phyloP scores from a whole-genome alignment of 2,113 vertebrate species.

The Brachypodius melanocephalos region DNA sequence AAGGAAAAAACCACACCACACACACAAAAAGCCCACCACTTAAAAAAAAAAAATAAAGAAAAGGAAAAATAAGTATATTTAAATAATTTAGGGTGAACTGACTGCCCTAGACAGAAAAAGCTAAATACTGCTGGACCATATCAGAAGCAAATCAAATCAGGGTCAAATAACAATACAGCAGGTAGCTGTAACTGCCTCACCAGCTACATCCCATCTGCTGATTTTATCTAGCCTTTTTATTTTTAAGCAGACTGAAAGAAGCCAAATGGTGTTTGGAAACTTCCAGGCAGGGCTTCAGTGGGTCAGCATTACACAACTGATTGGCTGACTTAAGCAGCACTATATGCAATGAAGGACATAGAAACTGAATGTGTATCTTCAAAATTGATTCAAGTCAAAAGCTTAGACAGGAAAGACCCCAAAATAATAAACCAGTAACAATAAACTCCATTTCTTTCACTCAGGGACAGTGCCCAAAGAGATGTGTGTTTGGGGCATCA shows the following conservation, averaged over 20 bases:
- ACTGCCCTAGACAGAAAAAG: constrained; percentile 2
- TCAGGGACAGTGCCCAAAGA: background rate
- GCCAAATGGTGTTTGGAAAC: background rate
- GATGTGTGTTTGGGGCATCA: fast-evolving
- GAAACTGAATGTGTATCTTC: background rate
- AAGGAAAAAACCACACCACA: background rate
- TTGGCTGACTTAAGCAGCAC: background rate
- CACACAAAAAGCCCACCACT: background rate
- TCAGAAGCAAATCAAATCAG: background rate
- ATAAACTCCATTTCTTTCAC: background rate
- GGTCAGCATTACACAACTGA: background rate
- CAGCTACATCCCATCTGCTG: background rate
- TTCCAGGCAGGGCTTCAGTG: background rate
- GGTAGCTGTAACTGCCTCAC: background rate
- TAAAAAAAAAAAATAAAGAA: background rate
- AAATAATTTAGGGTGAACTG: background rate
- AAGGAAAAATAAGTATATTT: background rate
- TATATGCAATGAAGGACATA: background rate
- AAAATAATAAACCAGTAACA: background rate
- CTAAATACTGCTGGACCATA: background rate
- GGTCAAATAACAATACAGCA: background rate
- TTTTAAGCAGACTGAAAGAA: constrained; percentile 2
- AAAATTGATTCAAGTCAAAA: background rate
- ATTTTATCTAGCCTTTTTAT: background rate
- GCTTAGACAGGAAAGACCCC: background rate